Conservation (phyloP, 64 coral and sea anemone species). For the Stichodactyla helianthus region DNA sequence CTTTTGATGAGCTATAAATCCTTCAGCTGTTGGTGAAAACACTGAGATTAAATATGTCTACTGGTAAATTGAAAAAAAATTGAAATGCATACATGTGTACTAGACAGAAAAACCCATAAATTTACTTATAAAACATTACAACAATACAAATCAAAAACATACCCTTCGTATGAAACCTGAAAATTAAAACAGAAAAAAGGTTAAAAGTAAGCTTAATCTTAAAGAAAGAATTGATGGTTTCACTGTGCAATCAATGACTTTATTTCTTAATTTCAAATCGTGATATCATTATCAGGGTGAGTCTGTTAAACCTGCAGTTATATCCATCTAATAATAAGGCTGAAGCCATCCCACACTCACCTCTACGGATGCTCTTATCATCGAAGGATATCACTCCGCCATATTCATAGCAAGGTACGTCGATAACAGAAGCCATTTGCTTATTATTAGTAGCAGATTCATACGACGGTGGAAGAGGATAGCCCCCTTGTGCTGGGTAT, state of each 20-base stretch:
- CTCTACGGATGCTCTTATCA: slow-evolving; percentile 51
- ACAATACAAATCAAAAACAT: neutral
- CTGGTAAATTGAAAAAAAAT: too few species aligned
- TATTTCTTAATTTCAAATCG: too few species aligned
- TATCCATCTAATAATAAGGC: too few species aligned
- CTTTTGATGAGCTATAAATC: too few species aligned
- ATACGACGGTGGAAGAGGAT: neutral
- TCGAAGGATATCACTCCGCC: slow-evolving; percentile 26
- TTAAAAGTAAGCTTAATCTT: neutral
- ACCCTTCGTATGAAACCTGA: slow-evolving; percentile 49
- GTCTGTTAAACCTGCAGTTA: too few species aligned
- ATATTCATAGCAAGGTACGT: neutral
- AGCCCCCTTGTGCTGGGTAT: slow-evolving; percentile 12
- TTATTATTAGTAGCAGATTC: neutral
- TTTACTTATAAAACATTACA: neutral
- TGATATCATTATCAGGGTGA: too few species aligned
- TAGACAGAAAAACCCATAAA: neutral
- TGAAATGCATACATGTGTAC: too few species aligned
- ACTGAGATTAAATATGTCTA: too few species aligned
- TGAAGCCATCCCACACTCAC: slow-evolving; percentile 24
- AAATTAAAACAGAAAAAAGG: neutral
- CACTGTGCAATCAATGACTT: neutral
- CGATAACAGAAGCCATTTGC: neutral
- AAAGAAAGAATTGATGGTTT: neutral
- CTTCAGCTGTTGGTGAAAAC: too few species aligned